Evolutionary conservation across 2,888 invertebrate genomes (phyloP), one percentile per base, ranked within the genome.

Genomic region (Agrotis puta): DNA sequence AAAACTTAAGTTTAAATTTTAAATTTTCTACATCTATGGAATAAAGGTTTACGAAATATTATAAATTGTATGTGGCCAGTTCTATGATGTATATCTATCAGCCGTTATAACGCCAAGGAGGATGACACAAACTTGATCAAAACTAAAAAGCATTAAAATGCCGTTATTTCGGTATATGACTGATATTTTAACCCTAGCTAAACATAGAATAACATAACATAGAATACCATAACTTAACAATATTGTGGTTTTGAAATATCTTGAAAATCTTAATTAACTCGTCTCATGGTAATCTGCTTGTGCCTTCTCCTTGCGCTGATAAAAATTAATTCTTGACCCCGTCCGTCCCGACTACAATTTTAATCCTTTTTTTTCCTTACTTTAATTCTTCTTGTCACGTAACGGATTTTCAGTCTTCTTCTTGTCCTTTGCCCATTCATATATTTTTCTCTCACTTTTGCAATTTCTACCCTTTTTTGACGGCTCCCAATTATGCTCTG

Each of bases 251-350:
- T 66, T 51, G 14, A 68, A 43, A 20, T 27, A 6, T 45, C 14
- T 61, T 7, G 7, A 6, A 72, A 27, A 45, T 18, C 14, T 53
- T n/a, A n/a, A 22, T 22, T 16, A 22, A 43, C 9, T 33, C 14
- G 7, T 27, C 11, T 13, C 6, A 2, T 51, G 16, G 22, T 18
- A 20, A 16, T 14, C 9, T n/a, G 43, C 5, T 14, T 2, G 24
- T 63, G 51, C 24, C 20, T 39, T 62, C 63, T 69, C 54, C 71
- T 74, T 43, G 64, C 13, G 64, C 64, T 27, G 6, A n/a, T 33
- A 18, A 22, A 18, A 22, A 45, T 2, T 6, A 48, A n/a, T 24
- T 45, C 1, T 71, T 39, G 0, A 0, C 20, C 43, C 14, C 3
- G 11, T 22, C 51, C 20, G 6, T 14, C 39, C 11, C 33, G 7